Evolutionary conservation across 2,888 invertebrate genomes (phyloP).

Genomic region (Drosophila mercatorum): DNA sequence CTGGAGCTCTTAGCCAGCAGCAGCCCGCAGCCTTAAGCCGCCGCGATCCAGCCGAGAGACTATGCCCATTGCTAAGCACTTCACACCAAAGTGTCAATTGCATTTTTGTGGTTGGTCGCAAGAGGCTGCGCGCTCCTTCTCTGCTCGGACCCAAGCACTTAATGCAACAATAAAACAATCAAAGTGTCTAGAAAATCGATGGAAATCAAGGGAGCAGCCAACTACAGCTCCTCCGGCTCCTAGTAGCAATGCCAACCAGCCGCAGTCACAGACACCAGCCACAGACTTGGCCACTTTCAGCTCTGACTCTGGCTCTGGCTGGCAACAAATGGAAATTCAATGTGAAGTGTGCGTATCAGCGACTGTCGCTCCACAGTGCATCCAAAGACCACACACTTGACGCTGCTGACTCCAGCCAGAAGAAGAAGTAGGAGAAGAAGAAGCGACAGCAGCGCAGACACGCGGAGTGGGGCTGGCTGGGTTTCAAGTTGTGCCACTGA

Average conservation of each 20-base stretch:
- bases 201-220: slow-evolving; percentile 73
- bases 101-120: slow-evolving; percentile 75
- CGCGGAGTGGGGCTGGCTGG: slow-evolving; percentile 1
- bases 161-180: slow-evolving; percentile 81
- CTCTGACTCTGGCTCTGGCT: slow-evolving; percentile 35
- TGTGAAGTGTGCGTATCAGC: slow-evolving; percentile 79
- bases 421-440: neutral
- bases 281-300: slow-evolving; percentile 61
- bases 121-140: slow-evolving; percentile 23
- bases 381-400: slow-evolving; percentile 76
- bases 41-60: slow-evolving; percentile 45
- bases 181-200: slow-evolving; percentile 80
- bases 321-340: slow-evolving; percentile 75
- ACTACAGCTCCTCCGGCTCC: slow-evolving; percentile 29
- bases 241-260: slow-evolving; percentile 26
- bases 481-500: slow-evolving; percentile 31
- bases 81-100: slow-evolving; percentile 78
- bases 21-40: slow-evolving; percentile 33
- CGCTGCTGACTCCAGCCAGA: slow-evolving; percentile 21
- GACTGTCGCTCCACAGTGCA: slow-evolving; percentile 75
- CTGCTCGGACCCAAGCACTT: slow-evolving; percentile 58
- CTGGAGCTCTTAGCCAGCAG: slow-evolving; percentile 19
- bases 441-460: slow-evolving; percentile 1
- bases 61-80: slow-evolving; percentile 68
- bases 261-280: slow-evolving; percentile 8